Evolutionary conservation across 2,797 vertebrate species (phyloP).

Genomic region (Smutsia gigantea): DNA sequence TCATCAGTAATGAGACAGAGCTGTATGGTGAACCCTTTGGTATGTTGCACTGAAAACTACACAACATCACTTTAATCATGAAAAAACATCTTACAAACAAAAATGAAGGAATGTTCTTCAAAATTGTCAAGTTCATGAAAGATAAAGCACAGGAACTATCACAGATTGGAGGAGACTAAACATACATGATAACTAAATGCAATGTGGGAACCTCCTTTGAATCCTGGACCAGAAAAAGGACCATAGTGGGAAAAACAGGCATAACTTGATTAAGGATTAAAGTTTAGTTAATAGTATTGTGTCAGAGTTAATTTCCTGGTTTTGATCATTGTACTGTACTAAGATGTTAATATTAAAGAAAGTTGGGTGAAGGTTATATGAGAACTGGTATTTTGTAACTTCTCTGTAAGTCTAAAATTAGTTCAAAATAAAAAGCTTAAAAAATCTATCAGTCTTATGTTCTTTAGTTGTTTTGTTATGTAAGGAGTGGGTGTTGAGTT

Average conservation of each 20-base stretch:
- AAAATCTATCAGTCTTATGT: background rate
- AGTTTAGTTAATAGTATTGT: background rate
- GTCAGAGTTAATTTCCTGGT: background rate
- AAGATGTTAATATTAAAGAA: background rate
- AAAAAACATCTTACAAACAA: background rate
- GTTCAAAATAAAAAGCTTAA: background rate
- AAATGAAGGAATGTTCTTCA: background rate
- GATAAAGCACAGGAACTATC: background rate
- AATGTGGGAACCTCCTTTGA: background rate
- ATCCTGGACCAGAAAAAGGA: background rate
- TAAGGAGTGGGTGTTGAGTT: background rate
- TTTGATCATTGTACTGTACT: background rate
- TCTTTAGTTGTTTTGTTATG: background rate
- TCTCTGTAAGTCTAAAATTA: background rate
- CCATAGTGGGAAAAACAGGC: background rate
- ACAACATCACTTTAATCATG: background rate
- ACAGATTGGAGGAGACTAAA: background rate
- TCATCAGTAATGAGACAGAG: background rate
- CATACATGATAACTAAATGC: background rate
- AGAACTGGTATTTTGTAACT: background rate
- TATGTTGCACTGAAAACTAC: background rate
- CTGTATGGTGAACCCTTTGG: background rate
- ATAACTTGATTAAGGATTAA: background rate
- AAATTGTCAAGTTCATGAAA: background rate
- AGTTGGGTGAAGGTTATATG: background rate